Conservation (phyloP, 2,888 invertebrate genomes). For the Conomelus anceps region DNA sequence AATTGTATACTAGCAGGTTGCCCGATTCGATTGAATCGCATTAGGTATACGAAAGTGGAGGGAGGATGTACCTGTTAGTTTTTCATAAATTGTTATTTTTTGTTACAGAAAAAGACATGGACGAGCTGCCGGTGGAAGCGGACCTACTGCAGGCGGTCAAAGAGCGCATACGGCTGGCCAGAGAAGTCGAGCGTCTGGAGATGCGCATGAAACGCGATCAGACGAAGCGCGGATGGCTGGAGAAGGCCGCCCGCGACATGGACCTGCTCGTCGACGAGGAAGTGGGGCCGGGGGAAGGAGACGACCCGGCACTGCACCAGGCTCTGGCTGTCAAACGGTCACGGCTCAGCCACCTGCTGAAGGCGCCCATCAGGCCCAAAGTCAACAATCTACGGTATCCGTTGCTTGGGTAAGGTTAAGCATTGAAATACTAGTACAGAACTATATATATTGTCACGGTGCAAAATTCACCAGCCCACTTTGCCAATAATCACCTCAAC, state of each 20-base stretch:
- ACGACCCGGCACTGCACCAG: background rate
- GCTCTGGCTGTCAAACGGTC: background rate
- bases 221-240: slow-evolving; percentile 76
- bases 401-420: background rate
- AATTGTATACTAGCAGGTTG: too few relatives aligned
- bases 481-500: too few relatives aligned
- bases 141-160: slow-evolving; percentile 56
- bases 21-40: too few relatives aligned
- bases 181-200: slow-evolving; percentile 67
- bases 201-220: slow-evolving; percentile 46
- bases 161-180: slow-evolving; percentile 66
- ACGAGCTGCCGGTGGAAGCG: slow-evolving; percentile 69
- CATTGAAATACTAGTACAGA: too few relatives aligned
- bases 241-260: slow-evolving; percentile 79
- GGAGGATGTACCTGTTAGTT: too few relatives aligned
- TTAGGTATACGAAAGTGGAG: too few relatives aligned
- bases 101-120: slow-evolving; percentile 67
- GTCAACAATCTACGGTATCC: background rate
- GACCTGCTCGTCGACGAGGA: slow-evolving; percentile 84
- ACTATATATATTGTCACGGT: too few relatives aligned
- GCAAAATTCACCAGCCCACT: too few relatives aligned
- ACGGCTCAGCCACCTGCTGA: background rate
- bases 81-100: too few relatives aligned
- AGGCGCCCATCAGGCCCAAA: background rate
- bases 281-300: background rate